These are phyloP conservation scores for Drosophila incognita DNA, from an alignment of 2,888 invertebrate genomes.

Conservation along the genomic window DNA sequence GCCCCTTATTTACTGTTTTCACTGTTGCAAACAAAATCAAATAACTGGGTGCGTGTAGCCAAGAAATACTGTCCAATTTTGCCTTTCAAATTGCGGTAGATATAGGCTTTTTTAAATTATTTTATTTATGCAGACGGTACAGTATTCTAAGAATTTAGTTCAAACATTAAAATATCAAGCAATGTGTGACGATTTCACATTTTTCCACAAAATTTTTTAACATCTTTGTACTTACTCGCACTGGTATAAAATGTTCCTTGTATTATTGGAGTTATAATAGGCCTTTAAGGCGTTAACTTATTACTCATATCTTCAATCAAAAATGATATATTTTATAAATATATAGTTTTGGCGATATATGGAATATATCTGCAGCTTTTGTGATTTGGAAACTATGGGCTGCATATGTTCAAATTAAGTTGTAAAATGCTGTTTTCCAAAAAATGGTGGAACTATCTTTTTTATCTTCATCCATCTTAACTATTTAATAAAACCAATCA, in stretches of 20 bases:
- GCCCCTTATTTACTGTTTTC: neutral
- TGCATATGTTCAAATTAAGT: too few relatives aligned
- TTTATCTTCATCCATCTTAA: neutral
- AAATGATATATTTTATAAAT: neutral
- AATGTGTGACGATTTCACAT: neutral
- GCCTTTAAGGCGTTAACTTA: too few relatives aligned
- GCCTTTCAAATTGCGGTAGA: too few relatives aligned
- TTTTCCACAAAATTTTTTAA: neutral
- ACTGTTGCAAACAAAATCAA: neutral
- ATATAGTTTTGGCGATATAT: neutral
- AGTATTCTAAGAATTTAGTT: too few relatives aligned
- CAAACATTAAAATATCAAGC: neutral
- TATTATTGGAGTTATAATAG: neutral
- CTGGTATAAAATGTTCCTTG: neutral
- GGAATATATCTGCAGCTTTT: neutral
- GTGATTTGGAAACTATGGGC: neutral
- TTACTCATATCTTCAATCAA: neutral
- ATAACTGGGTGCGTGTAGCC: too few relatives aligned
- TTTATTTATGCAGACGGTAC: too few relatives aligned
- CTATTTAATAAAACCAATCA: neutral
- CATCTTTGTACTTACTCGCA: neutral
- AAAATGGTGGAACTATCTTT: neutral
- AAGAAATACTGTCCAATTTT: too few relatives aligned
- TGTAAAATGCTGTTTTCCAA: neutral
- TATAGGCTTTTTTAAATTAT: too few relatives aligned